These are phyloP conservation scores for Stegana nigrithorax DNA, from an alignment of 2,888 invertebrate species.

Conservation along the genomic window DNA sequence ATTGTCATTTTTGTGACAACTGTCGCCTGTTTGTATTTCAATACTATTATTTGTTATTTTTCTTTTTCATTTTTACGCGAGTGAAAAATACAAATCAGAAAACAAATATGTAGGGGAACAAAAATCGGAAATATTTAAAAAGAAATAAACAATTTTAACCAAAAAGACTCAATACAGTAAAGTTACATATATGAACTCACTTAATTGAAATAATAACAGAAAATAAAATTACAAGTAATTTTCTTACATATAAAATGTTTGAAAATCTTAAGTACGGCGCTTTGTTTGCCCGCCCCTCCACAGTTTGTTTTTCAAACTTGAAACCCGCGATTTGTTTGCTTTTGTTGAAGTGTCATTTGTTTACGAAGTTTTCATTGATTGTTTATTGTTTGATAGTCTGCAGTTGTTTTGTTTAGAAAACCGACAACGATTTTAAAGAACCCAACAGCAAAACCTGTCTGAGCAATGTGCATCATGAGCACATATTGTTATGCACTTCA, in stretches of 20 bases:
- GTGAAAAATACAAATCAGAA: background rate
- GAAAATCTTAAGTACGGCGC: too few species aligned
- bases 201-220: too few species aligned
- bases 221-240: background rate
- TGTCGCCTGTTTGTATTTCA: background rate
- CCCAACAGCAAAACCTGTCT: background rate
- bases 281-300: too few species aligned
- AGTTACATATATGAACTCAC: too few species aligned
- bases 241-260: too few species aligned
- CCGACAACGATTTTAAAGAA: background rate
- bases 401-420: conserved; percentile 5
- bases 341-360: background rate
- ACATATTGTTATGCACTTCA: background rate
- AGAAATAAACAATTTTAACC: too few species aligned
- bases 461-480: background rate
- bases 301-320: too few species aligned
- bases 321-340: background rate
- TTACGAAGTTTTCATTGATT: background rate
- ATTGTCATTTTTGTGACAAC: conserved; percentile 3
- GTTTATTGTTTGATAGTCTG: background rate
- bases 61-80: background rate
- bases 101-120: background rate
- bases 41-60: background rate
- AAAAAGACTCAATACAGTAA: too few species aligned
- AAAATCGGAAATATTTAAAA: background rate